phyloP scores from a whole-genome alignment of 1,140 invertebrate genomes.

The Magallana ariakensis region DNA sequence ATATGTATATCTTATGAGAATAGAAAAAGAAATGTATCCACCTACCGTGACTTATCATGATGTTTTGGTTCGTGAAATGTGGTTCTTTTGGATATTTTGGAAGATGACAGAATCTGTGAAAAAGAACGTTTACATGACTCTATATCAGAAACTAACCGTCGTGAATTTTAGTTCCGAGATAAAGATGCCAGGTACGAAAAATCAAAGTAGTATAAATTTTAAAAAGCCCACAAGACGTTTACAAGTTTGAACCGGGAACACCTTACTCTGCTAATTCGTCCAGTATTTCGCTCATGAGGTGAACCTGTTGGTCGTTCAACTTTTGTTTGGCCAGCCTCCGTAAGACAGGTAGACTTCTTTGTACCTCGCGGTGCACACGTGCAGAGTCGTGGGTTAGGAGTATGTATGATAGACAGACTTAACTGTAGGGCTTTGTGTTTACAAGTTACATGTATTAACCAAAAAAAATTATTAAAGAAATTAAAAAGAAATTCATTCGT shows the following conservation, averaged over 20 bases:
- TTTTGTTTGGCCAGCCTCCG: constrained; percentile 74
- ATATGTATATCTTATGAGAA: too few species aligned
- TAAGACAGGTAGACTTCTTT: constrained; percentile 72
- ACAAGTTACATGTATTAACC: too few species aligned
- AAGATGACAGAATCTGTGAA: constrained; percentile 74
- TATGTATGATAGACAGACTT: constrained; percentile 58
- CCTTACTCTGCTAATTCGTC: constrained; percentile 76
- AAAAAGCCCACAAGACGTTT: too few species aligned
- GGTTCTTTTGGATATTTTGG: constrained; percentile 76
- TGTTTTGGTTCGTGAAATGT: constrained; percentile 79
- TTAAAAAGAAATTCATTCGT: too few species aligned
- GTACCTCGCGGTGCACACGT: constrained; percentile 74
- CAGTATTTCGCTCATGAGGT: constrained; percentile 76
- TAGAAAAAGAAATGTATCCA: background rate
- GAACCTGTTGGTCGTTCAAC: constrained; percentile 77
- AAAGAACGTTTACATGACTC: background rate
- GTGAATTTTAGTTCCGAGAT: too few species aligned
- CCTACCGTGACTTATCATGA: constrained; percentile 78
- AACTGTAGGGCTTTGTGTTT: too few species aligned
- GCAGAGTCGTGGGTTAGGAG: constrained; percentile 75
- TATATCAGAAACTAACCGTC: background rate
- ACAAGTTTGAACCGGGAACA: background rate
- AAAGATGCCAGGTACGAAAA: too few species aligned
- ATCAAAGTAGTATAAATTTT: too few species aligned
- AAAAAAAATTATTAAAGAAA: background rate